Conservation (phyloP, 2,888 invertebrate genomes). For the Polymixis flavicincta region DNA sequence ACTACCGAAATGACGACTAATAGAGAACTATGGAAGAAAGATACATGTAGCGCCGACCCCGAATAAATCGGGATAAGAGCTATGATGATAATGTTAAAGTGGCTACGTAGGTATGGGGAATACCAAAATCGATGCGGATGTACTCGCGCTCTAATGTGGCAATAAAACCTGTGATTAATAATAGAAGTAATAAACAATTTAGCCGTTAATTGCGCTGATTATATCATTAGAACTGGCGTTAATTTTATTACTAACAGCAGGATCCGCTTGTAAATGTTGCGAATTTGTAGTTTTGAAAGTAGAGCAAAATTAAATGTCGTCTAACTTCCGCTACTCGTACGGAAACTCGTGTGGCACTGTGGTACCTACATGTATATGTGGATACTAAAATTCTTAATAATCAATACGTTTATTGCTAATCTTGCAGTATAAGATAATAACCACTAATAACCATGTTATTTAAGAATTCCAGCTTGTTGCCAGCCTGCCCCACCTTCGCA, state of each 20-base stretch:
- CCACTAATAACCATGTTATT: neutral
- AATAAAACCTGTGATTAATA: neutral
- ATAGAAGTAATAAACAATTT: constrained; percentile 10
- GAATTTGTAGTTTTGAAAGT: constrained; percentile 12
- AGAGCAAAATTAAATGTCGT: constrained; percentile 1
- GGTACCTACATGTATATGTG: neutral
- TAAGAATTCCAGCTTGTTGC: neutral
- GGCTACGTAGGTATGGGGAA: neutral
- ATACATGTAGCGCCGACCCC: no score
- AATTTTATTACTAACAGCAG: no score
- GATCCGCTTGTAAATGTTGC: no score
- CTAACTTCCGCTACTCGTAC: neutral
- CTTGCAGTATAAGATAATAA: neutral
- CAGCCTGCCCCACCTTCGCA: neutral
- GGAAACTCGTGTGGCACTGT: neutral
- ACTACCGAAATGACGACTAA: no score
- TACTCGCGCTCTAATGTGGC: neutral
- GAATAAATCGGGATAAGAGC: no score
- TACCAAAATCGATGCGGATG: neutral
- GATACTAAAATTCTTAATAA: neutral
- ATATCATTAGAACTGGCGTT: neutral
- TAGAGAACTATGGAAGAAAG: no score
- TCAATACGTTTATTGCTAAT: neutral
- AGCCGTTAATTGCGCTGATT: neutral
- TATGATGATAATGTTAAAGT: neutral